These are phyloP conservation scores for Drosophila kambysellisi DNA, from an alignment of 2,888 invertebrate genomes.

Conservation along the genomic window DNA sequence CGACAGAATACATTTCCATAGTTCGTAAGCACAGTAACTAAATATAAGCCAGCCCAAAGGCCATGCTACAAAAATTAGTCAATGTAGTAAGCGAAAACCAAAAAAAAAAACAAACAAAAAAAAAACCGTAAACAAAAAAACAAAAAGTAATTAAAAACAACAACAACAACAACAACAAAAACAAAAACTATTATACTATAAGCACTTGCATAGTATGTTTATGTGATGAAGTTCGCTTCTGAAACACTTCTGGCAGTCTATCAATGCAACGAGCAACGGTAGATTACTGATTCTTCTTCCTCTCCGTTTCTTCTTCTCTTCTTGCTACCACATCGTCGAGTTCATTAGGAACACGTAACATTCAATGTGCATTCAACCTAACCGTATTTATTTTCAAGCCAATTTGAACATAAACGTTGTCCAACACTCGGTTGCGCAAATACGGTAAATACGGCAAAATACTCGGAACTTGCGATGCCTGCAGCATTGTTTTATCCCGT, in stretches of 20 bases:
- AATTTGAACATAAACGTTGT: background rate
- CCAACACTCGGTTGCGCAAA: background rate
- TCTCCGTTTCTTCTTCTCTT: background rate
- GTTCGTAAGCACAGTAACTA: conserved; percentile 55
- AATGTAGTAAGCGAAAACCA: conserved; percentile 42
- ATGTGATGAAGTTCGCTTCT: conserved; percentile 20
- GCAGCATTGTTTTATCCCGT: conserved; percentile 10
- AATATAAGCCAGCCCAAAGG: conserved; percentile 25
- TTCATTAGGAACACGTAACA: background rate
- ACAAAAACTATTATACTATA: conserved; percentile 30
- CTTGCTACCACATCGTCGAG: background rate
- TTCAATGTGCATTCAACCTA: background rate
- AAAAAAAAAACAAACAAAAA: background rate
- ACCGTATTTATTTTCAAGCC: background rate
- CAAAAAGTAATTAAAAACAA: background rate
- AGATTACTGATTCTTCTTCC: conserved; percentile 20
- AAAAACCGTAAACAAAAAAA: background rate
- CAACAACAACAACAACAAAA: conserved; percentile 4
- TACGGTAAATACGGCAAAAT: background rate
- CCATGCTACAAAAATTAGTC: conserved; percentile 38
- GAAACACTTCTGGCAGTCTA: background rate
- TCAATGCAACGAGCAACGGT: conserved; percentile 21
- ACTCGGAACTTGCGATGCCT: background rate
- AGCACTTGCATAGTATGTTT: conserved; percentile 30
- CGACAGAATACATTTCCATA: conserved; percentile 62